Evolutionary conservation across 1,140 invertebrate species (phyloP).

Genomic region (Pectinophora gossypiella): DNA sequence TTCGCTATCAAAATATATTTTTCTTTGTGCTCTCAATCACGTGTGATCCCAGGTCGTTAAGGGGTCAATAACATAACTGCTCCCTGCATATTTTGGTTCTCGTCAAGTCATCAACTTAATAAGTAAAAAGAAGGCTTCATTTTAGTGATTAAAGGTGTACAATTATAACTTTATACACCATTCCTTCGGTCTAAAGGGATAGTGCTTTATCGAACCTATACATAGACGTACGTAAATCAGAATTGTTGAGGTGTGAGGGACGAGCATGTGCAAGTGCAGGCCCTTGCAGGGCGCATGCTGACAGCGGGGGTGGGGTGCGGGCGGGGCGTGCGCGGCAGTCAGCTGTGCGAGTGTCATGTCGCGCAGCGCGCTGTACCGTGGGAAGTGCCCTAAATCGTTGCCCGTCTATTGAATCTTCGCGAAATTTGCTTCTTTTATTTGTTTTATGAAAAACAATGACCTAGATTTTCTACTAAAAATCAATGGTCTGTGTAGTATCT

Average conservation of each 20-base stretch:
- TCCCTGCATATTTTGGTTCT: no score
- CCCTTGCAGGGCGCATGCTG: slow-evolving; percentile 19
- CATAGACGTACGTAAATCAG: no score
- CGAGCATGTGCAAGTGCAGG: slow-evolving; percentile 24
- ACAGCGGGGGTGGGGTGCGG: slow-evolving; percentile 21
- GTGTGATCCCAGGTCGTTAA: slow-evolving; percentile 65
- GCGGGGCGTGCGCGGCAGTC: slow-evolving; percentile 46
- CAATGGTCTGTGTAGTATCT: no score
- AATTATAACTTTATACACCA: no score
- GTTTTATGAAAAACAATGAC: slow-evolving; percentile 20
- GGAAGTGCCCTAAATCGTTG: slow-evolving; percentile 66
- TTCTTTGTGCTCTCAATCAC: slow-evolving; percentile 66
- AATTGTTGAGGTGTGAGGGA: not conserved
- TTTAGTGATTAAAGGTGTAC: no score
- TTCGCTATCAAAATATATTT: slow-evolving; percentile 10
- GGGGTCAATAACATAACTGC: slow-evolving; percentile 73
- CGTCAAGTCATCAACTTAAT: no score
- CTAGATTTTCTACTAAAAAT: not conserved
- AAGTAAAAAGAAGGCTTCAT: no score
- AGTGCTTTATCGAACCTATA: no score
- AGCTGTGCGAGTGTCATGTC: slow-evolving; percentile 60
- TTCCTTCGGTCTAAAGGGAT: no score
- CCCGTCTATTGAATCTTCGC: slow-evolving; percentile 42
- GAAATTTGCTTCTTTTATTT: slow-evolving; percentile 29
- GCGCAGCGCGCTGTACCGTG: slow-evolving; percentile 47